Conservation (phyloP, 2,797 vertebrate genomes). For the Echiichthys vipera region DNA sequence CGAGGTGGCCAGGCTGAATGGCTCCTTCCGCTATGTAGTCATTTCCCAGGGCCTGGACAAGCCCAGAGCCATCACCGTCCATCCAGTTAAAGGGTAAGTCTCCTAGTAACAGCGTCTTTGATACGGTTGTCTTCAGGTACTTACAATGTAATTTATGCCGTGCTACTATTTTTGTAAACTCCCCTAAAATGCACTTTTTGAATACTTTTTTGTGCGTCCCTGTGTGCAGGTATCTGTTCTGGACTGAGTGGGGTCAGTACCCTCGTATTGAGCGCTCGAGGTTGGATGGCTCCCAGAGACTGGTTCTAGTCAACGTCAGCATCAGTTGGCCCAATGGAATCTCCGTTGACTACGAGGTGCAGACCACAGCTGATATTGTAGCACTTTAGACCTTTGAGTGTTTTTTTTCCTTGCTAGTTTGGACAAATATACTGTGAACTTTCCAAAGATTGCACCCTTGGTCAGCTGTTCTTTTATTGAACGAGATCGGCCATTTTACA, state of each 20-base stretch:
- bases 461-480: neutral
- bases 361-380: neutral
- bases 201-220: neutral
- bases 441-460: neutral
- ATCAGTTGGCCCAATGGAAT: constrained; percentile 99
- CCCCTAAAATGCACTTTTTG: neutral
- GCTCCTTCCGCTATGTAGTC: constrained; percentile 97
- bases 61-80: constrained; percentile 95
- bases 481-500: neutral
- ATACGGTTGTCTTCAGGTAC: neutral
- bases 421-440: neutral
- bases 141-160: neutral
- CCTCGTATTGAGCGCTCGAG: constrained; percentile 95
- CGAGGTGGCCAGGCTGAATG: constrained; percentile 95
- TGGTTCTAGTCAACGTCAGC: constrained; percentile 93
- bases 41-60: constrained; percentile 98
- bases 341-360: constrained; percentile 96
- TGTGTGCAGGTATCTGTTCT: constrained; percentile 92
- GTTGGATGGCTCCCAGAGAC: constrained; percentile 91
- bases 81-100: constrained; percentile 94
- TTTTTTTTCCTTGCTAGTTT: neutral
- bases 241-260: constrained; percentile 99
- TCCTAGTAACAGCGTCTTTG: neutral
- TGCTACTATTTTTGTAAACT: neutral
- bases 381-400: neutral